Evolutionary conservation across 2,113 vertebrate species (phyloP), one percentile per base, ranked within the genome.

Genomic region (Cricetomys ansorgei): DNA sequence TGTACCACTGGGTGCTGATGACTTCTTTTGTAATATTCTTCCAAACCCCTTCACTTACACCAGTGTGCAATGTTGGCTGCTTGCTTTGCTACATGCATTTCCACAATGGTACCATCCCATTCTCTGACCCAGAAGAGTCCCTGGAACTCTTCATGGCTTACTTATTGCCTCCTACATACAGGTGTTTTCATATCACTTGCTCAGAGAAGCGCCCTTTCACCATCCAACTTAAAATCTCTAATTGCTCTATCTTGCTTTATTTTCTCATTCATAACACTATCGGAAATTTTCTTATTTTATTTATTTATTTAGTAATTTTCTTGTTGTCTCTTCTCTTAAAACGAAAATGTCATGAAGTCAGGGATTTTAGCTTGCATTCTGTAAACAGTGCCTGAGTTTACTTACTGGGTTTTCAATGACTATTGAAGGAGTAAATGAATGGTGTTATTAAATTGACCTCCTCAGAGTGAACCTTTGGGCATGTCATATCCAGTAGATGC

Each of bases 311-410:
- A 81, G 53, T 87, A 81, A 81, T 57, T 72, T 92, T 89, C 53
- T 87, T 80, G 91, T 75, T 37, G 5, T 95, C 69, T 92, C 10
- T 29, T 94, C 64, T 21, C 27, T 48, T 83, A 34, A 27, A 92
- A 89, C 77, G 31, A 87, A 97, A 94, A 94, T 93, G 45, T 91
- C 91, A 34, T 3, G 57, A 94, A 72, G 59, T 57, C 80, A 83
- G 65, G 70, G 72, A 57, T 90, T 94, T 77, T n/a, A 80, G 37
- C 62, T 72, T 96, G 50, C 70, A 31, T 48, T 72, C 45, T 92
- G 37, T 72, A 83, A 96, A 90, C n/a, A 59, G 25, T 69, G 50
- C 93, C 50, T 76, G 57, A 40, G 64, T 86, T 67, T 65, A 94
- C 59, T 69, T 34, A 70, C 8, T 65, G 43, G 34, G 55, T 79